These are phyloP conservation scores for Lates calcarifer DNA, from an alignment of 2,113 vertebrate species.

Conservation along the genomic window DNA sequence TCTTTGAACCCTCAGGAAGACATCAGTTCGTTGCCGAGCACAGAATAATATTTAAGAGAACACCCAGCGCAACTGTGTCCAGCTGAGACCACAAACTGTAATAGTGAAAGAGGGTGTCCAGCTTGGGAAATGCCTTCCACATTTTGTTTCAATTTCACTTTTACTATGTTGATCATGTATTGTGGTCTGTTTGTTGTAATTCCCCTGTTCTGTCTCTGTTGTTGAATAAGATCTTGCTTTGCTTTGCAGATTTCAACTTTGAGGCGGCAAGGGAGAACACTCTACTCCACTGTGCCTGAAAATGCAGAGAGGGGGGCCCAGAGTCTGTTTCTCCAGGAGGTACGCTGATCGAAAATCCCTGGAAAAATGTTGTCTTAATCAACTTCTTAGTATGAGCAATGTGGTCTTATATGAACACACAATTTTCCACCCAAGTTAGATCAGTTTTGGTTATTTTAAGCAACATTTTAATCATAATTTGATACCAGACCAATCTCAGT, in stretches of 20 bases:
- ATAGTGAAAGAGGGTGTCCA: slow-evolving; percentile 16
- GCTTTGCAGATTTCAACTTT: slow-evolving; percentile 88
- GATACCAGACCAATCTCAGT: too few relatives aligned
- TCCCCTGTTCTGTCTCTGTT: neutral
- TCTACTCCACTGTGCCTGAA: slow-evolving; percentile 91
- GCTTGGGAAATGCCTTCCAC: slow-evolving; percentile 28
- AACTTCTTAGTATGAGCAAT: slow-evolving; percentile 1
- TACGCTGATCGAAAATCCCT: slow-evolving; percentile 69
- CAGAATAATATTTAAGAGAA: slow-evolving; percentile 70
- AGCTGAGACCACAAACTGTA: slow-evolving; percentile 59
- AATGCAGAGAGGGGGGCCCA: slow-evolving; percentile 93
- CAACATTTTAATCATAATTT: neutral
- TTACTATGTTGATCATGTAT: slow-evolving; percentile 1
- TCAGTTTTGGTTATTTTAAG: neutral
- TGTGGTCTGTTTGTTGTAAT: slow-evolving; percentile 16
- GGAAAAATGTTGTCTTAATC: slow-evolving; percentile 3
- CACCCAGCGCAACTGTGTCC: slow-evolving; percentile 44
- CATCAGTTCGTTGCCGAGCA: slow-evolving; percentile 37
- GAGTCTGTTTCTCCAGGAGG: slow-evolving; percentile 97
- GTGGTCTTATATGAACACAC: neutral
- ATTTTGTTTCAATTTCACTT: slow-evolving; percentile 47
- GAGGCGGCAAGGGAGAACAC: slow-evolving; percentile 91
- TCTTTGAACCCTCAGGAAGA: slow-evolving; percentile 47
- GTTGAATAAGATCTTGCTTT: slow-evolving; percentile 24
- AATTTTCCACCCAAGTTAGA: neutral